These are phyloP conservation scores for Uromys caudimaculatus DNA, from an alignment of 2,797 vertebrate species.

Conservation along the genomic window DNA sequence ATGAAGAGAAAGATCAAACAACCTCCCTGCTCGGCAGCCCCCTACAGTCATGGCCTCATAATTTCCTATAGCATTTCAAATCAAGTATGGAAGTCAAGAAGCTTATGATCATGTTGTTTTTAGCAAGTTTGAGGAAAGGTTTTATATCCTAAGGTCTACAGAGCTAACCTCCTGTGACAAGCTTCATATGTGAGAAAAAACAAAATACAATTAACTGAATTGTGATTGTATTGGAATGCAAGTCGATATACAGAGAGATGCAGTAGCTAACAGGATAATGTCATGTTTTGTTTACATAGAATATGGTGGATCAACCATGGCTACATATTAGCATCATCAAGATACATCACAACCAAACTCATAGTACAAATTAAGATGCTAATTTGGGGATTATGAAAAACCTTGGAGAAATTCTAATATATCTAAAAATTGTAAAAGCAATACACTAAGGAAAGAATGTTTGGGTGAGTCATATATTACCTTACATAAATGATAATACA, in stretches of 20 bases:
- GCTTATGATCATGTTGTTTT: conserved; percentile 44
- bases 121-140: conserved; percentile 50
- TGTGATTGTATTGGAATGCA: conserved; percentile 39
- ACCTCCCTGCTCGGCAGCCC: neutral
- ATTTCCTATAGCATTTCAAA: conserved; percentile 54
- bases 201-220: conserved; percentile 5
- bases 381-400: conserved; percentile 44
- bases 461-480: neutral
- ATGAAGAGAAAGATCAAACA: neutral
- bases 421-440: neutral
- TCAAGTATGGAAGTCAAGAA: conserved; percentile 55
- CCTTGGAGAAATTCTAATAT: neutral
- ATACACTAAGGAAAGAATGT: conserved; percentile 22
- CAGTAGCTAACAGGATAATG: neutral
- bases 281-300: neutral
- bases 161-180: conserved; percentile 53
- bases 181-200: conserved; percentile 11
- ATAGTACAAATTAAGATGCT: conserved; percentile 35
- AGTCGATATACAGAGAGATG: conserved; percentile 20
- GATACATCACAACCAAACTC: conserved; percentile 19
- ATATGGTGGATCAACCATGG: neutral
- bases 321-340: conserved; percentile 34
- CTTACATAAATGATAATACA: conserved; percentile 41
- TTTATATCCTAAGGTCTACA: conserved; percentile 58
- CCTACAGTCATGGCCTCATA: neutral